These are phyloP conservation scores for Agrochola lychnidis DNA, from an alignment of 2,888 invertebrate species.

Conservation along the genomic window DNA sequence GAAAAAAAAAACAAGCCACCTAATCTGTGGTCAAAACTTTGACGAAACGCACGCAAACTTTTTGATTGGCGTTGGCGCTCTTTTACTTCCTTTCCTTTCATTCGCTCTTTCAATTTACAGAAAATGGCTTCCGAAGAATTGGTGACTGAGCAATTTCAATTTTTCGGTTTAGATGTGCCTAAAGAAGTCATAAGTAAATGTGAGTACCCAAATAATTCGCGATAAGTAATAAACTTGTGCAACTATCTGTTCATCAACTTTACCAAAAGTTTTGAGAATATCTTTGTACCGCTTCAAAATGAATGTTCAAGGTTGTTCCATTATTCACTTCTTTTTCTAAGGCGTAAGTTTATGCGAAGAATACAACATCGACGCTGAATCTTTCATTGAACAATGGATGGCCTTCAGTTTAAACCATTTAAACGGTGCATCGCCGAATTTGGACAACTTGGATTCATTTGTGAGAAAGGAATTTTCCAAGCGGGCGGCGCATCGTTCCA, in stretches of 20 bases:
- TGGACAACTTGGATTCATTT: constrained; percentile 91
- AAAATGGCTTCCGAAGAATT: constrained; percentile 90
- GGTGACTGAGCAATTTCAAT: constrained; percentile 92
- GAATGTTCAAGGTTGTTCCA: constrained; percentile 88
- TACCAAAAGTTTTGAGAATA: constrained; percentile 52
- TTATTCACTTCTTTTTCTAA: constrained; percentile 80
- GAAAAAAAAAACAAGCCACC: constrained; percentile 5
- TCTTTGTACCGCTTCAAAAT: constrained; percentile 72
- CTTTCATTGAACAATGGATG: constrained; percentile 95
- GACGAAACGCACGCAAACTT: constrained; percentile 65
- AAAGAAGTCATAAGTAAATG: constrained; percentile 91
- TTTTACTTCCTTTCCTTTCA: constrained; percentile 71
- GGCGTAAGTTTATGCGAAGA: constrained; percentile 92
- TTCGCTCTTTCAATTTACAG: constrained; percentile 78
- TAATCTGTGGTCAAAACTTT: constrained; percentile 64
- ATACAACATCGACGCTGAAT: constrained; percentile 92
- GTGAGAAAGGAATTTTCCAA: constrained; percentile 92
- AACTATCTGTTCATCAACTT: constrained; percentile 52
- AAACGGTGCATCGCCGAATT: constrained; percentile 91
- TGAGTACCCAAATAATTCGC: constrained; percentile 75
- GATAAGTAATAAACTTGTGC: constrained; percentile 37
- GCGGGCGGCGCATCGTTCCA: constrained; percentile 80
- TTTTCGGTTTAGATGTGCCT: constrained; percentile 90
- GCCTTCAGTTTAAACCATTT: constrained; percentile 93
- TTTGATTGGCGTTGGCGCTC: constrained; percentile 75